Base-by-base conservation (phyloP, 2,113 vertebrate genomes). In the Antigone vipio region DNA sequence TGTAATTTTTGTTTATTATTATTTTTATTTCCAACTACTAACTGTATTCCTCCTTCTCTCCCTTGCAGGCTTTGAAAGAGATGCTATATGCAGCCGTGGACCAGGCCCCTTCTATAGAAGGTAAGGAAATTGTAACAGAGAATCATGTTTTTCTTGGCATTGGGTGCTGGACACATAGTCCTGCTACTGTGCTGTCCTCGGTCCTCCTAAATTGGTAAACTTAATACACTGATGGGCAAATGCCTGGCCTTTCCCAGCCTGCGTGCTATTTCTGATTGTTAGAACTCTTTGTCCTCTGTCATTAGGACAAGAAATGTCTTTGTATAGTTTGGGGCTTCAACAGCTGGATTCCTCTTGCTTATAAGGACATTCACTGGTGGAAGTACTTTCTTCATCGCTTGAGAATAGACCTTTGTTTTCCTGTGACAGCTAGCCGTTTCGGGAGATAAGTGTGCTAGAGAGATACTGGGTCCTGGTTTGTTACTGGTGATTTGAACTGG, bases 1-100 rank as follows among this genome's bases (percentile, higher is more conserved):
- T 32, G 56, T 73, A 21, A 18, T 16, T 35, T 26, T 79, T 75
- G 30, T 27, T 35, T 5, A 60, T 35, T 17, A 44, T 16, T 44
- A 44, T 30, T 47, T 74, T 78, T 18, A 44, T 30, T 47, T 74
- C 74, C 15, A 40, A 49, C 44, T 90, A 18, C 20, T 95, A 71
- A 94, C 52, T 56, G 4, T 74, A 68, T 93, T 96, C 44, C 76
- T 91, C 95, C 85, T 77, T 77, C 73, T 94, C 78, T 96, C 66
- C 94, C 44, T 75, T 84, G 62, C 94, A 99, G 99, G 99, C 99
- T 87, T 99, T 99, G 98, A 99, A 99, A 97, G 99, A 99, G 95
- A 99, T 99, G 99, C 98, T 99, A 63, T 99, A 99, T 97, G 99
- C 99, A 34, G 99, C 99, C 97, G 99, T 99, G 98, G 99, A 99